Evolutionary conservation across 2,888 invertebrate species (phyloP), one percentile per base, ranked within the genome.

Genomic region (Scaeva pyrastri): DNA sequence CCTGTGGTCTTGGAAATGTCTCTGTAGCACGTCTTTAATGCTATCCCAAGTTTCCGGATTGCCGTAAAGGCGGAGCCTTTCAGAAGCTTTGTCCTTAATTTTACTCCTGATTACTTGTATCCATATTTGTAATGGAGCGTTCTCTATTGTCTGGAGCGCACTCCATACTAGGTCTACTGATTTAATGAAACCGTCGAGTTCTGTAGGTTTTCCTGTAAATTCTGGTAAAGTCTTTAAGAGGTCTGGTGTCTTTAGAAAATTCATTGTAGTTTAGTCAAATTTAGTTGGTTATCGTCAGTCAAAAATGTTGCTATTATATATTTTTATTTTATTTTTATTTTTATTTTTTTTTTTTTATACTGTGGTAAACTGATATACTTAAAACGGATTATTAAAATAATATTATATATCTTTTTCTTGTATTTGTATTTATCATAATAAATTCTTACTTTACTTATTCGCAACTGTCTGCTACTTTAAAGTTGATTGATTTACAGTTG

Each of bases 1-100:
- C 2, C 55, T 21, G 41, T 70, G 39, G n/a, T 55, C 55, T 23
- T 41, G 36, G 23, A 70, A 52, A 23, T 52, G 52, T 55, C 55
- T 70, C 1, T 36, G 2, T 6, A 60, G 5, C 1, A 71, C 31
- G 31, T 3, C 19, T 45, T 31, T 71, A 26, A 56, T 45, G 43
- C 43, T 43, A 0, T 70, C 70, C 70, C 56, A 70, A 23, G n/a
- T 55, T 11, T 68, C 66, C 52, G 31, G 66, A 21, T 68, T 70
- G 4, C 70, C 56, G 12, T 70, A 56, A 3, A 56, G 41, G 1
- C 70, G 16, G 26, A 55, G 41, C 10, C 70, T 52, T 16, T 56
- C 52, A 0, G 23, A 55, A 5, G 55, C 70, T 23, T 26, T 43
- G 55, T 16, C n/a, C 26, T 43, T n/a, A 12, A 39, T 16, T 50